Base-by-base conservation (phyloP, 2,113 vertebrate genomes). In the Upupa epops region DNA sequence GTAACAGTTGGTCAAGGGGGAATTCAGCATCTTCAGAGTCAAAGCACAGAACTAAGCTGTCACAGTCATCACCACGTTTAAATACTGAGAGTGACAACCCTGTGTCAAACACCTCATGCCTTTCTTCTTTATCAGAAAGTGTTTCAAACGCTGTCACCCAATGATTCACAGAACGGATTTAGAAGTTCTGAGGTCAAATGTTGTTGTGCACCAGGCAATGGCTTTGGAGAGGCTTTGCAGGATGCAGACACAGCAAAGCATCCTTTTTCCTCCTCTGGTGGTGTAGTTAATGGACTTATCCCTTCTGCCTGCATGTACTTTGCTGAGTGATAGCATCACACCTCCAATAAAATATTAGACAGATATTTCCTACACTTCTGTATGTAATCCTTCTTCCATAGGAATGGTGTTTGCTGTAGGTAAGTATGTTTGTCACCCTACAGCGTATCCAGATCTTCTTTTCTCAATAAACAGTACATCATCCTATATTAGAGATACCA, bases 331-430 rank as follows among this genome's bases (percentile, higher is more conserved):
- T 42, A 32, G 31, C 28, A 46, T 61, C 73, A 26, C 9, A 54
- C 25, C 42, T 66, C 20, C 42, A 73, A 28, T 42, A 82, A 89
- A 94, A 76, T 61, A 91, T 51, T 79, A 61, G 42, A 32, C 28
- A 90, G 77, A 74, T 88, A 71, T 88, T 91, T 89, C 71, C 69
- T 68, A 68, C 89, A 65, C 49, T 74, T 89, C 94, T 80, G 32
- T 42, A 31, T 40, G 42, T 79, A 91, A 84, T 65, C 87, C 55
- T 80, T 48, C 60, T 72, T 84, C 89, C 89, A 80, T 28, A 77
- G 36, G 19, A 25, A 45, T 83, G 49, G 21, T 19, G 65, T 77
- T 91, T 88, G 36, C 65, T 46, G 28, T 74, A 83, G 60, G 34
- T 83, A 78, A 80, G 56, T 56, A 69, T 25, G 5, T 17, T 74